phyloP scores from a whole-genome alignment of 2,888 invertebrate genomes.

The Elgonia sp. region DNA sequence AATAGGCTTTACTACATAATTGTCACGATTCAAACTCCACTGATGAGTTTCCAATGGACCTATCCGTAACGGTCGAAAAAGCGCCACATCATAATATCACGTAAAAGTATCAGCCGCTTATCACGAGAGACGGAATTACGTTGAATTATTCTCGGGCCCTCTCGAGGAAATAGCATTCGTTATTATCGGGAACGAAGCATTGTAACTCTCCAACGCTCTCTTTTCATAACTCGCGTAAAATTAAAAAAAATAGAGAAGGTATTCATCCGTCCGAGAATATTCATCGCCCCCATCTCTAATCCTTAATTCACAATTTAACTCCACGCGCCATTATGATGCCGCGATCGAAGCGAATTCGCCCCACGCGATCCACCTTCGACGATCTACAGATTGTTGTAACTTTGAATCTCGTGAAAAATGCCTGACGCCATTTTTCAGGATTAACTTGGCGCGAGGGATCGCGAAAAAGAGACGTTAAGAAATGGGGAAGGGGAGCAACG shows the following conservation, averaged over 20 bases:
- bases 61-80: not conserved
- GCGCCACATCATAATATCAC: slow-evolving; percentile 28
- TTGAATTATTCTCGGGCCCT: slow-evolving; percentile 49
- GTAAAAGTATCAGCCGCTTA: slow-evolving; percentile 43
- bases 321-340: slow-evolving; percentile 41
- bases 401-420: slow-evolving; percentile 84
- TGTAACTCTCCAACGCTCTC: slow-evolving; percentile 46
- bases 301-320: slow-evolving; percentile 63
- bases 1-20: too few relatives aligned
- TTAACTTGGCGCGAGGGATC: slow-evolving; percentile 78
- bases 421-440: slow-evolving; percentile 83
- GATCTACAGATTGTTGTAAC: slow-evolving; percentile 82
- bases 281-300: slow-evolving; percentile 38
- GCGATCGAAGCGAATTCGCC: slow-evolving; percentile 69
- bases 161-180: slow-evolving; percentile 55
- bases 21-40: not conserved
- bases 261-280: slow-evolving; percentile 44
- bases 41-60: slow-evolving; percentile 33
- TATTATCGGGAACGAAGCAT: slow-evolving; percentile 61
- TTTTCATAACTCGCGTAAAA: slow-evolving; percentile 62
- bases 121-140: slow-evolving; percentile 57
- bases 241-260: slow-evolving; percentile 52
- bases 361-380: not conserved
- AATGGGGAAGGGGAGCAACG: slow-evolving; percentile 40
- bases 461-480: slow-evolving; percentile 32